Conservation (phyloP, 2,113 vertebrate species). For the Romanogobio albipinnatus region DNA sequence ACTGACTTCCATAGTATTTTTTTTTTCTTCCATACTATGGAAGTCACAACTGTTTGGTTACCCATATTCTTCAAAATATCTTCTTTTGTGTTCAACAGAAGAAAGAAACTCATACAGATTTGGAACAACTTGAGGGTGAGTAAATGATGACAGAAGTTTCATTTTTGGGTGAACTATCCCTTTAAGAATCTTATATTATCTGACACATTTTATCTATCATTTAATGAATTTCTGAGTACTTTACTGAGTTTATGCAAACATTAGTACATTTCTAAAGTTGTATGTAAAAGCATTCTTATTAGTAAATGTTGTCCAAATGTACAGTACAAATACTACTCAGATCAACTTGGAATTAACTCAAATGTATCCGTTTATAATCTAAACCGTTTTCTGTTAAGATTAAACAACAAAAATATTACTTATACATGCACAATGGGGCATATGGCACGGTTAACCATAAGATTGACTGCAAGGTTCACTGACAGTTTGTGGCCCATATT, state of each 20-base stretch:
- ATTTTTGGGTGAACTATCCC: too few species aligned
- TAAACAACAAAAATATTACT: neutral
- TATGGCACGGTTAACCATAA: constrained; percentile 24
- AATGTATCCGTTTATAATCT: neutral
- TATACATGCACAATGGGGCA: constrained; percentile 11
- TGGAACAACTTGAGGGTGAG: too few species aligned
- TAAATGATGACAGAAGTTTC: too few species aligned
- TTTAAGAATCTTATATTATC: neutral
- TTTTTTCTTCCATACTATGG: too few species aligned
- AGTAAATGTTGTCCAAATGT: neutral
- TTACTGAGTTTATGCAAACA: neutral
- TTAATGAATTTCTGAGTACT: neutral
- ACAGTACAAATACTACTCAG: neutral
- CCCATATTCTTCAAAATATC: too few species aligned
- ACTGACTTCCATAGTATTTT: too few species aligned
- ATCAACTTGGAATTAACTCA: neutral
- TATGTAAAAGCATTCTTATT: neutral
- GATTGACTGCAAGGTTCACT: constrained; percentile 22
- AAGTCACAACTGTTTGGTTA: too few species aligned
- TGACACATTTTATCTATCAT: neutral
- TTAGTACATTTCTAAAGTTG: neutral
- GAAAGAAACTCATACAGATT: too few species aligned
- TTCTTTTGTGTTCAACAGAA: too few species aligned
- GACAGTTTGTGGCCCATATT: constrained; percentile 37
- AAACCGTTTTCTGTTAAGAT: neutral